These are phyloP conservation scores for Gnatocerus cornutus DNA, from an alignment of 2,888 invertebrate species.

Conservation along the genomic window DNA sequence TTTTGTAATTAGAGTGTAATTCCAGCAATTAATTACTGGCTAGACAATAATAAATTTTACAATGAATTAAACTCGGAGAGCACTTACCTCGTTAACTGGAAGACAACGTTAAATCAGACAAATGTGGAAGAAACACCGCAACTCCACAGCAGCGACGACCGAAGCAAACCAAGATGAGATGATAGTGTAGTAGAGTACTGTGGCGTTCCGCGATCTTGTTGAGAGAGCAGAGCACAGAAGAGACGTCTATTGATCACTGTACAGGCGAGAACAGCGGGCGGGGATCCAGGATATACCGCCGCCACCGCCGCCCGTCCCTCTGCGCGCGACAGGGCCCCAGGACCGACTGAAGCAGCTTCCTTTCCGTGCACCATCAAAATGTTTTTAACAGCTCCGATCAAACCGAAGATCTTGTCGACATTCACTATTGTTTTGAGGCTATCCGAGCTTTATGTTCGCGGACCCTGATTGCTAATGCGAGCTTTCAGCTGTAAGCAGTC, in stretches of 20 bases:
- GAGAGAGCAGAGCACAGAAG: constrained; percentile 59
- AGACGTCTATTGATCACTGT: constrained; percentile 63
- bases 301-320: constrained; percentile 59
- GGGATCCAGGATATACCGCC: constrained; percentile 61
- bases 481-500: constrained; percentile 28
- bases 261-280: constrained; percentile 64
- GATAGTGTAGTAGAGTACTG: constrained; percentile 36
- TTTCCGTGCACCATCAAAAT: constrained; percentile 28
- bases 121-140: constrained; percentile 46
- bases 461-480: constrained; percentile 26
- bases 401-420: constrained; percentile 35
- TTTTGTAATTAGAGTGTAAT: too few species aligned
- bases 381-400: constrained; percentile 40
- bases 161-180: constrained; percentile 39
- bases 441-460: constrained; percentile 14
- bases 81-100: constrained; percentile 44
- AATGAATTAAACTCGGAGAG: constrained; percentile 15
- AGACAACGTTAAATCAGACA: constrained; percentile 34
- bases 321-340: constrained; percentile 54
- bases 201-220: constrained; percentile 51
- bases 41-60: constrained; percentile 15
- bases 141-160: constrained; percentile 30
- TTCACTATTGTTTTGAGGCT: constrained; percentile 30
- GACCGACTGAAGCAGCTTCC: constrained; percentile 50
- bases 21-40: neutral